Evolutionary conservation across 1,140 invertebrate genomes (phyloP).

Genomic region (Ladona fulva): DNA sequence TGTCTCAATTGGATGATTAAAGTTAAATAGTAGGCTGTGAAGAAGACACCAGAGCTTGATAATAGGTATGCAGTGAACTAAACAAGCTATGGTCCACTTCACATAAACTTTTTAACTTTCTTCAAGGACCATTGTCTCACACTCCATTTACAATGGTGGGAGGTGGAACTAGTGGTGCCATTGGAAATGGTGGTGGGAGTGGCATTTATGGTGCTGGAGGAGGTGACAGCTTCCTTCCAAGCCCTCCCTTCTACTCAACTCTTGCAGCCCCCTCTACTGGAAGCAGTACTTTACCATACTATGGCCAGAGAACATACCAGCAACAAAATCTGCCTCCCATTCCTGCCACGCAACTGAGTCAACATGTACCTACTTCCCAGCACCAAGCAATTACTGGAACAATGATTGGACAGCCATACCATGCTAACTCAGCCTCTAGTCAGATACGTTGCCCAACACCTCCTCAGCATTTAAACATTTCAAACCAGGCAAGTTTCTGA

Average conservation of each 20-base stretch:
- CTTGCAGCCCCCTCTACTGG: neutral
- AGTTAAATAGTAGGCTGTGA: too few relatives aligned
- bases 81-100: too few relatives aligned
- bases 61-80: too few relatives aligned
- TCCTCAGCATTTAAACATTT: neutral
- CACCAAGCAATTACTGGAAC: neutral
- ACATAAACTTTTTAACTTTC: neutral
- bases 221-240: neutral
- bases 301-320: neutral
- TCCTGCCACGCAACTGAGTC: neutral
- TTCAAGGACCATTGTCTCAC: neutral
- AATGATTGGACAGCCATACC: neutral
- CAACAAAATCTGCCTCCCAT: neutral
- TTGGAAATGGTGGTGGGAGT: conserved; percentile 7
- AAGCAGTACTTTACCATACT: neutral
- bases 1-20: too few relatives aligned
- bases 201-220: neutral
- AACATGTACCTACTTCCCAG: neutral
- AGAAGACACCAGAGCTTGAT: too few relatives aligned
- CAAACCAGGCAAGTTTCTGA: neutral
- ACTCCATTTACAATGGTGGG: neutral
- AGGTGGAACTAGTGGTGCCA: neutral
- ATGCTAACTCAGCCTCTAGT: neutral
- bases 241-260: neutral
- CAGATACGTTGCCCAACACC: neutral